Evolutionary conservation across 2,888 invertebrate species (phyloP), one percentile per base, ranked within the genome.

Genomic region (Diarsia dahlii): DNA sequence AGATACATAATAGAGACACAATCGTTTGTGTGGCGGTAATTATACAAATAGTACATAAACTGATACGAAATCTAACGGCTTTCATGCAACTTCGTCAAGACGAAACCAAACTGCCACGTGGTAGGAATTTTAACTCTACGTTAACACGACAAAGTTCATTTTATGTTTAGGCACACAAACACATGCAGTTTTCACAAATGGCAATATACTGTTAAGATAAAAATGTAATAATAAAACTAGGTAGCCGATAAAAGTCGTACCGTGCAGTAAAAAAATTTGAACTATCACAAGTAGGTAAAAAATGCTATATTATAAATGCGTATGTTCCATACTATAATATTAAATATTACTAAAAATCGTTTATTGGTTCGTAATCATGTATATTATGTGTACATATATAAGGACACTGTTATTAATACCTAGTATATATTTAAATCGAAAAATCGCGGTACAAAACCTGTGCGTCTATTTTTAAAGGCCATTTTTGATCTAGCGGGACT

Each of bases 241-340:
- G 5, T 12, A 50, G 67, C 64, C 79, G 23, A 68, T 67, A 81
- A 34, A 78, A 13, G 68, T 82, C 82, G 76, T 76, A 84, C 79
- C 80, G 28, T 81, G 87, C 80, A 85, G 81, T 89, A 89, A 89
- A 90, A 90, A 67, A 71, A 87, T 78, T 85, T 87, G 86, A 82
- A 88, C 93, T 94, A 94, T 93, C 90, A 93, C 92, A 92, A 90
- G 85, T 91, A 90, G 84, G 88, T 93, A 93, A 90, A 93, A 93
- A 94, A 94, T 93, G 92, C 93, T 94, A 93, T 89, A 90, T 90
- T 89, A 90, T 91, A 93, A 93, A 94, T 93, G 92, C 92, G 85
- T 91, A 91, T 90, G 90, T 87, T 84, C 63, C 80, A 89, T 88
- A 87, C 82, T 72, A 83, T 88, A 84, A 78, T 84, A 84, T 84